These are phyloP conservation scores for Microchirus variegatus DNA, from an alignment of 2,797 vertebrate species.

Conservation along the genomic window DNA sequence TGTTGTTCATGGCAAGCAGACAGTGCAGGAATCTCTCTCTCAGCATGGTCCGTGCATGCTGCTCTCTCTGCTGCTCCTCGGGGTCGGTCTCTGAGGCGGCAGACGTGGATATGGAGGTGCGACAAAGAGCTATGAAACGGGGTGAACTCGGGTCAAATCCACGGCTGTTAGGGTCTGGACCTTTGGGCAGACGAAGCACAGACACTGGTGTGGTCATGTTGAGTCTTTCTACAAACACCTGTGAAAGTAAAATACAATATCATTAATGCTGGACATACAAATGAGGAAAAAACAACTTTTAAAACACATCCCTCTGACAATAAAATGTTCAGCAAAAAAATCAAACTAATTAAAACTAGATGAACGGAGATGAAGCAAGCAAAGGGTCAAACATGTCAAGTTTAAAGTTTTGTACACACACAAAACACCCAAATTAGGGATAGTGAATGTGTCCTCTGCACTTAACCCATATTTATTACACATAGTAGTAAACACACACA, in stretches of 20 bases:
- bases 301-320: too few species aligned
- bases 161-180: slow-evolving; percentile 84
- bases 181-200: slow-evolving; percentile 85
- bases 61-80: slow-evolving; percentile 64
- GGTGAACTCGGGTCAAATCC: slow-evolving; percentile 86
- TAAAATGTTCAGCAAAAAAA: too few species aligned
- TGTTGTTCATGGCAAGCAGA: slow-evolving; percentile 81
- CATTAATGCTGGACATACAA: too few species aligned
- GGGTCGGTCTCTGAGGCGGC: background rate
- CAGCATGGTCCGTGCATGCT: slow-evolving; percentile 76
- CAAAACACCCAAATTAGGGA: too few species aligned
- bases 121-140: slow-evolving; percentile 76
- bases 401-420: too few species aligned
- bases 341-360: too few species aligned
- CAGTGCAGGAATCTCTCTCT: slow-evolving; percentile 86
- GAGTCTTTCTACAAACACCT: slow-evolving; percentile 8
- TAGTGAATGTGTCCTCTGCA: too few species aligned
- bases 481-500: too few species aligned
- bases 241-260: background rate
- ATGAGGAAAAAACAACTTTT: background rate
- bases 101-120: slow-evolving; percentile 61
- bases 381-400: too few species aligned
- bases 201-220: slow-evolving; percentile 72
- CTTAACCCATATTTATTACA: too few species aligned
- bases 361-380: too few species aligned